These are phyloP conservation scores for Amiota communis DNA, from an alignment of 2,888 invertebrate genomes.

Conservation along the genomic window DNA sequence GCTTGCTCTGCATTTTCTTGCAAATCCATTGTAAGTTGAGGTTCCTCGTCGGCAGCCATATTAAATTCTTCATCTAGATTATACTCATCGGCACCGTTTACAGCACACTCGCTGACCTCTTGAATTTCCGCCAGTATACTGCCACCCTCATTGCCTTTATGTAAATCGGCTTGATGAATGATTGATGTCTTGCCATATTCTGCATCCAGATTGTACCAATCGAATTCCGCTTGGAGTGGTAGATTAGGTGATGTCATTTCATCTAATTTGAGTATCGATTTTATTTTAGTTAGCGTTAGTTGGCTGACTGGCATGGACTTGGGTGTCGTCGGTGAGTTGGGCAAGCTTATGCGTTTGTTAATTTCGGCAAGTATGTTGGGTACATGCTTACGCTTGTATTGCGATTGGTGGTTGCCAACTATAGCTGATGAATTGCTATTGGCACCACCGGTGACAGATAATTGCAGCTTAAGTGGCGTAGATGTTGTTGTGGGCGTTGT, in stretches of 20 bases:
- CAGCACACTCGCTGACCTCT: conserved; percentile 60
- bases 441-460: conserved; percentile 39
- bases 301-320: conserved; percentile 44
- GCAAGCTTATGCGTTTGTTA: conserved; percentile 67
- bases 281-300: conserved; percentile 44
- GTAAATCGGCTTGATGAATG: conserved; percentile 55
- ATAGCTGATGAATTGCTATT: conserved; percentile 32
- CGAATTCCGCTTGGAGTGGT: conserved; percentile 72
- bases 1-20: conserved; percentile 13
- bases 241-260: conserved; percentile 53
- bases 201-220: conserved; percentile 73
- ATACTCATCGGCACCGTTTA: conserved; percentile 68
- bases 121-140: conserved; percentile 61
- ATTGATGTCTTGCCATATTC: conserved; percentile 66
- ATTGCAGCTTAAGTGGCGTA: conserved; percentile 48
- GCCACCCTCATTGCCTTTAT: conserved; percentile 48
- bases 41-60: conserved; percentile 45
- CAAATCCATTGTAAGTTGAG: background rate
- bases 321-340: conserved; percentile 61
- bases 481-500: background rate
- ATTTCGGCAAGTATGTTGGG: conserved; percentile 71
- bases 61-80: conserved; percentile 72
- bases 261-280: conserved; percentile 45
- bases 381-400: conserved; percentile 69
- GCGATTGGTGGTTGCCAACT: conserved; percentile 40